Percentiles rank a stretch among this genome's conserved stretches.
phyloP scores from a whole-genome alignment of 2,888 invertebrate species.

The Drepana falcataria region DNA sequence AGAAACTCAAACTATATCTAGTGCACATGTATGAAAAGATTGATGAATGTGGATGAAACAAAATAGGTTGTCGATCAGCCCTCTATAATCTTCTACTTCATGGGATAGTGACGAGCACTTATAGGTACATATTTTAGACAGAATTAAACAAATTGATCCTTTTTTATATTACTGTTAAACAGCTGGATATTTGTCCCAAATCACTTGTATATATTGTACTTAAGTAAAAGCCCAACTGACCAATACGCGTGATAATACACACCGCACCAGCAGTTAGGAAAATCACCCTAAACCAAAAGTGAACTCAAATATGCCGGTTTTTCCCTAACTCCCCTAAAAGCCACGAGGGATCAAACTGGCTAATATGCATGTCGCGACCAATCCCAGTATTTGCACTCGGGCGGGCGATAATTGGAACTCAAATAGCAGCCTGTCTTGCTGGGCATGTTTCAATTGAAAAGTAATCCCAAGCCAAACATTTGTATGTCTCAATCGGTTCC shows the following conservation, averaged over 20 bases:
- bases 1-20: no score
- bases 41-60: no score
- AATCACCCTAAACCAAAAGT: background rate
- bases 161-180: no score
- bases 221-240: background rate
- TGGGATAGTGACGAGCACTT: no score
- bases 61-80: no score
- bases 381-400: slow-evolving; percentile 62
- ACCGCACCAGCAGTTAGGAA: background rate
- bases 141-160: no score
- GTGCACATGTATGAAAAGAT: no score
- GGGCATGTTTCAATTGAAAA: slow-evolving; percentile 76
- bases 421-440: slow-evolving; percentile 69
- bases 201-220: background rate
- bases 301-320: background rate
- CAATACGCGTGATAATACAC: background rate
- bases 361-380: slow-evolving; percentile 66
- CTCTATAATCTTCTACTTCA: no score
- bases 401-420: slow-evolving; percentile 71
- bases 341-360: slow-evolving; percentile 23
- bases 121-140: no score
- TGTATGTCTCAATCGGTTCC: slow-evolving; percentile 66
- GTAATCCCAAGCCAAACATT: slow-evolving; percentile 74
- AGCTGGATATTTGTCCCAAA: no score
- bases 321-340: slow-evolving; percentile 14